Evolutionary conservation across 2,797 vertebrate genomes (phyloP).

Genomic region (Anguilla megastoma): DNA sequence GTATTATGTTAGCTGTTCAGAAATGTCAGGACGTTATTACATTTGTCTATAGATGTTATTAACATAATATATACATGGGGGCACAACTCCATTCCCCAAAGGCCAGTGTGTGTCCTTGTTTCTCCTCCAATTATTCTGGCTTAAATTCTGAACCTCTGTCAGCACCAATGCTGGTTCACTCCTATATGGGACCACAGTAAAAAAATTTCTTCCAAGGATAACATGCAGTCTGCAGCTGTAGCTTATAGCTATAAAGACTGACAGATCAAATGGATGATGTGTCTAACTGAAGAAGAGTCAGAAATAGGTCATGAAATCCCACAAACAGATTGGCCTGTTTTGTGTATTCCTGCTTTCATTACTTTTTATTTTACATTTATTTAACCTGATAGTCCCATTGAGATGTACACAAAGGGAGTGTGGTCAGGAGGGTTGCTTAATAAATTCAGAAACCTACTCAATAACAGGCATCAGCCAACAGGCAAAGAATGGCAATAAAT

Average conservation of each 20-base stretch:
- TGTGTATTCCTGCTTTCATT: neutral
- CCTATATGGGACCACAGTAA: neutral
- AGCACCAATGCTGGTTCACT: neutral
- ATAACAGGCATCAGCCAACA: neutral
- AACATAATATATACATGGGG: too few relatives aligned
- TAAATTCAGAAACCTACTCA: neutral
- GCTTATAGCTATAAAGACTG: neutral
- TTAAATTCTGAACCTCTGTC: neutral
- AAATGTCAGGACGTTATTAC: too few relatives aligned
- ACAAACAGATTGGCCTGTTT: neutral
- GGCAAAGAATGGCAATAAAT: neutral
- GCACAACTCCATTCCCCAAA: too few relatives aligned
- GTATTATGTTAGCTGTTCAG: too few relatives aligned
- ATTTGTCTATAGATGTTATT: too few relatives aligned
- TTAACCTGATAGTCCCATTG: neutral
- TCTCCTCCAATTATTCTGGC: neutral
- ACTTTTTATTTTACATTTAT: neutral
- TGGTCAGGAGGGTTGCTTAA: neutral
- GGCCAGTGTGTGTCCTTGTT: too few relatives aligned
- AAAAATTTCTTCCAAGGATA: neutral
- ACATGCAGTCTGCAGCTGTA: neutral
- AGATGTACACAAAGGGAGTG: neutral
- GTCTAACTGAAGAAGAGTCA: neutral
- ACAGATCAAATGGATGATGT: neutral
- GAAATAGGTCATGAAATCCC: neutral